Base-by-base conservation (phyloP, 2,113 vertebrate species). In the Octodon degus region DNA sequence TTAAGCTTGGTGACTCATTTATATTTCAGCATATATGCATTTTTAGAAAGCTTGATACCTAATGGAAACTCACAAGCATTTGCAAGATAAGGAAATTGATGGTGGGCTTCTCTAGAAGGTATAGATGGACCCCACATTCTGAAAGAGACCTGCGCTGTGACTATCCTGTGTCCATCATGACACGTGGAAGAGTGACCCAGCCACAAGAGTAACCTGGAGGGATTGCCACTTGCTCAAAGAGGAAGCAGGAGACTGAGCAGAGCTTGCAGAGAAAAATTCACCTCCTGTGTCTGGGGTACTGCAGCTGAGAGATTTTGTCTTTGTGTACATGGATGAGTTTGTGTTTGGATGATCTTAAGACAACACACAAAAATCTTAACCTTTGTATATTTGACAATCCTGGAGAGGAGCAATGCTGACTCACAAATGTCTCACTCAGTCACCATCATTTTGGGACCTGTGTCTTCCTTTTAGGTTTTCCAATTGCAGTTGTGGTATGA, bases 21-120 rank as follows among this genome's bases (percentile, higher is more conserved):
- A 91, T 92, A 87, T 90, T 96, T 96, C 34, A 96, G n/a, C 50
- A 63, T 74, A 40, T 84, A 27, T 40, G 43, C 74, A 32, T 86
- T 96, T 93, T 74, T 82, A 93, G 77, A 70, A 74, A 89, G 63
- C 24, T 74, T 94, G 55, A 24, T 83, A 89, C 22, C 63, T 93
- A 95, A 86, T 89, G 25, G 82, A 77, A 74, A 47, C 40, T 95
- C 70, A 86, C 22, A 93, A 76, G 17, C 37, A 90, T 86, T 95
- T 94, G 30, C n/a, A 90, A 43, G 89, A 86, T 74, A 74, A 97
- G 32, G 82, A 83, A 89, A 60, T 80, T 4, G 5, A 86, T 95
- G 34, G 11, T 19, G 77, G 2, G 82, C 5, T 67, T 96, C 90
- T 89, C 19, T 37, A 27, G 2, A 30, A 19, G 7, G 40, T 10